A percentile compares a stretch with the other conserved stretches of the same genome.
phyloP scores from a whole-genome alignment of 2,888 invertebrate species.

The Ferdinandea cuprea region DNA sequence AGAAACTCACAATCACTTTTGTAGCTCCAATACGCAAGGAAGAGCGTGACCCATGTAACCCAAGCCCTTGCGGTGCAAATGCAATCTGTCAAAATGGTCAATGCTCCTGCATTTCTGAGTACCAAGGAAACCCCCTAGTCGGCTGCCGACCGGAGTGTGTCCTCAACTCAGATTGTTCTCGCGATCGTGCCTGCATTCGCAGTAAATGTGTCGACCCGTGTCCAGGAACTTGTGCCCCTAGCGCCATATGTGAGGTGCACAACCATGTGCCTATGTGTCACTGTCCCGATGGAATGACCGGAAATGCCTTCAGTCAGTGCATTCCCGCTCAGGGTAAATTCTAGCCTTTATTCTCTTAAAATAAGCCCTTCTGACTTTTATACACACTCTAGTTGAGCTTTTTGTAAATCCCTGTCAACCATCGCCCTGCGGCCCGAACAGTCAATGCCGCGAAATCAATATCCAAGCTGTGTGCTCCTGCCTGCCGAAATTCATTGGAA shows the following conservation, averaged over 20 bases:
- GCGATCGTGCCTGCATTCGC: conserved; percentile 87
- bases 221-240: conserved; percentile 87
- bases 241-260: conserved; percentile 88
- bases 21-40: conserved; percentile 79
- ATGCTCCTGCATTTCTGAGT: conserved; percentile 87
- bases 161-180: conserved; percentile 87
- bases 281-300: conserved; percentile 88
- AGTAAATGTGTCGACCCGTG: conserved; percentile 90
- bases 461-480: conserved; percentile 91
- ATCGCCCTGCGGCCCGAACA: conserved; percentile 89
- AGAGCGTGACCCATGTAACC: conserved; percentile 85
- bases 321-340: conserved; percentile 81
- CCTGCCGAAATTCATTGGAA: conserved; percentile 88
- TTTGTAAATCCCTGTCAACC: conserved; percentile 88
- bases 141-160: conserved; percentile 89
- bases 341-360: conserved; percentile 82
- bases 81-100: conserved; percentile 88
- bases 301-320: conserved; percentile 88
- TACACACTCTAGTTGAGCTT: conserved; percentile 83
- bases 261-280: conserved; percentile 90
- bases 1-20: conserved; percentile 11
- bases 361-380: conserved; percentile 83
- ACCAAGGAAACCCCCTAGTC: conserved; percentile 88
- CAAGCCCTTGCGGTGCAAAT: conserved; percentile 91
- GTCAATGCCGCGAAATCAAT: conserved; percentile 89